These are phyloP conservation scores for Chloroceryle amazona DNA, from an alignment of 2,797 vertebrate species.

Conservation along the genomic window DNA sequence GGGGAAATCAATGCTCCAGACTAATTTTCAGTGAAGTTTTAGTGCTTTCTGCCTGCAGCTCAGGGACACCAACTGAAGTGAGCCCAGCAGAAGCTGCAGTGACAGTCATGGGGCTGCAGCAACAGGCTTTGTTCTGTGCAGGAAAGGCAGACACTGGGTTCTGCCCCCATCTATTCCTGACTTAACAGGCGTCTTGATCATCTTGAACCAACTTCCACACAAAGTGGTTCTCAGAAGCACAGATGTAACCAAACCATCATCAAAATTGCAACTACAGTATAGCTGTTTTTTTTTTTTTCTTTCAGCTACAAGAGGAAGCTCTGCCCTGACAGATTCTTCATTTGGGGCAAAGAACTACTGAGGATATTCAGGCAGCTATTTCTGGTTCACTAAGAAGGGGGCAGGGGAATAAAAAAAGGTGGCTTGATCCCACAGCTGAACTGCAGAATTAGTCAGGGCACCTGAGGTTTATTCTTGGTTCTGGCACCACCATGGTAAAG, in stretches of 20 bases:
- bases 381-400: constrained; percentile 38
- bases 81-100: neutral
- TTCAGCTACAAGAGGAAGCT: neutral
- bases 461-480: constrained; percentile 68
- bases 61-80: neutral
- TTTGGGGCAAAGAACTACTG: constrained; percentile 1
- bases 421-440: constrained; percentile 56
- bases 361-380: constrained; percentile 35
- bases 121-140: neutral
- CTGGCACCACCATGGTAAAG: constrained; percentile 6
- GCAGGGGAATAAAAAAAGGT: constrained; percentile 40
- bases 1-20: neutral
- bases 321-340: constrained; percentile 14
- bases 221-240: neutral
- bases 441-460: constrained; percentile 55
- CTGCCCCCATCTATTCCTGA: neutral
- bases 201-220: neutral
- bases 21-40: neutral
- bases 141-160: neutral
- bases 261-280: neutral
- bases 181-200: neutral
- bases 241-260: neutral
- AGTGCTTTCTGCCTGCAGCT: neutral
- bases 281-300: neutral
- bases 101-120: neutral